Evolutionary conservation across 2,113 vertebrate genomes (phyloP), one percentile per base, ranked within the genome.

Genomic region (Cephalopholis sonnerati): DNA sequence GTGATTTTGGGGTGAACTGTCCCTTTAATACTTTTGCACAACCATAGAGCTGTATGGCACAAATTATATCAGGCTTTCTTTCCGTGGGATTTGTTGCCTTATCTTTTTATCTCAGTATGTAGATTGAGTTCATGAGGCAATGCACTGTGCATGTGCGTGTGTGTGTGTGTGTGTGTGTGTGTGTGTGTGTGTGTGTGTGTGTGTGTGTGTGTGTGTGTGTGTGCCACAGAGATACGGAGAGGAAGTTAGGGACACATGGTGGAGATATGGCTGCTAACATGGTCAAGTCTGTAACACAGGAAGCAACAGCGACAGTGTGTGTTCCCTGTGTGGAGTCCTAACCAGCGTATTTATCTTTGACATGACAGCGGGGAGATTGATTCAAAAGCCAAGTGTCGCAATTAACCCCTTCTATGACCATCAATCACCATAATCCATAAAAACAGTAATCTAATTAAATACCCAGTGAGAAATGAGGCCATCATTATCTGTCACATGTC

Each of bases 341-440:
- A 84, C 63, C 81, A 48, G 55, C 25, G 54, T 74, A 83, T 86
- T 87, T 82, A 74, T 88, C 84, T 90, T 51, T 84, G 82, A 66
- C 74, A 15, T 87, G 81, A 83, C 78, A 79, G 46, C 25, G 46
- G 51, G n/a, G 62, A 87, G 89, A 87, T 86, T 84, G 90, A 92
- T 91, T 91, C 63, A 75, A 76, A 83, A 88, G 85, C 85, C 79
- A 91, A 92, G 86, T 87, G 86, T 89, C 18, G 79, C 83, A 88
- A 93, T 93, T 93, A 93, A 93, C 90, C 90, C 83, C 76, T 86
- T 82, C 77, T 61, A 27, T 57, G 59, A 63, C 79, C 86, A 91
- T 94, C 92, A 84, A 82, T 94, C 93, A 93, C 12, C 29, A 62
- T 83, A 62, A 81, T 69, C 63, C 51, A 89, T 74, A 72, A 87